Evolutionary conservation across 2,888 invertebrate genomes (phyloP).

Genomic region (Micoletzkya japonica): DNA sequence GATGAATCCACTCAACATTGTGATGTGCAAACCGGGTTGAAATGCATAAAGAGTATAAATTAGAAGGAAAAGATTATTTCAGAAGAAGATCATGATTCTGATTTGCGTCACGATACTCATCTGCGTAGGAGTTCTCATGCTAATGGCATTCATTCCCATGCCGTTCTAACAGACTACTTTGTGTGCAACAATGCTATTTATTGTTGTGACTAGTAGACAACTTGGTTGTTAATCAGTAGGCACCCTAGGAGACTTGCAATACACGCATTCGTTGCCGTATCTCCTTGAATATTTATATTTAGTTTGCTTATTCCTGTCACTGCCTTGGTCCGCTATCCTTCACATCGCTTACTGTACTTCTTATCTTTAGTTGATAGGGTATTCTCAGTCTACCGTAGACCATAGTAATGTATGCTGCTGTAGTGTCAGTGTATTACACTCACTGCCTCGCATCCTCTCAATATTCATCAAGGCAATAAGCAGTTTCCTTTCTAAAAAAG

Average conservation of each 20-base stretch:
- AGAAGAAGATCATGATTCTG: conserved; percentile 93
- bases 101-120: conserved; percentile 82
- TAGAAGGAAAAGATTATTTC: conserved; percentile 65
- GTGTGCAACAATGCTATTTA: too few relatives aligned
- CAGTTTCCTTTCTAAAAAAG: background rate
- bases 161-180: background rate
- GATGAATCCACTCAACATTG: background rate
- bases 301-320: background rate
- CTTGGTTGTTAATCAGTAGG: too few relatives aligned
- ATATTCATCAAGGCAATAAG: background rate
- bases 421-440: too few relatives aligned
- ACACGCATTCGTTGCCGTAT: background rate
- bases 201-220: too few relatives aligned
- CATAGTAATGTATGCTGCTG: too few relatives aligned
- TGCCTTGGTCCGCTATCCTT: too few relatives aligned
- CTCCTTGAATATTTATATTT: background rate
- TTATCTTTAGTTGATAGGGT: conserved; percentile 25
- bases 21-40: background rate
- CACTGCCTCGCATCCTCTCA: too few relatives aligned
- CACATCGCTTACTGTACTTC: background rate
- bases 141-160: conserved; percentile 17
- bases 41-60: conserved; percentile 10
- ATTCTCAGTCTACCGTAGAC: background rate
- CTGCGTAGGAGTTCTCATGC: conserved; percentile 70
- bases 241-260: too few relatives aligned